These are phyloP conservation scores for Oenanthe melanoleuca DNA, from an alignment of 2,113 vertebrate species.

Conservation along the genomic window DNA sequence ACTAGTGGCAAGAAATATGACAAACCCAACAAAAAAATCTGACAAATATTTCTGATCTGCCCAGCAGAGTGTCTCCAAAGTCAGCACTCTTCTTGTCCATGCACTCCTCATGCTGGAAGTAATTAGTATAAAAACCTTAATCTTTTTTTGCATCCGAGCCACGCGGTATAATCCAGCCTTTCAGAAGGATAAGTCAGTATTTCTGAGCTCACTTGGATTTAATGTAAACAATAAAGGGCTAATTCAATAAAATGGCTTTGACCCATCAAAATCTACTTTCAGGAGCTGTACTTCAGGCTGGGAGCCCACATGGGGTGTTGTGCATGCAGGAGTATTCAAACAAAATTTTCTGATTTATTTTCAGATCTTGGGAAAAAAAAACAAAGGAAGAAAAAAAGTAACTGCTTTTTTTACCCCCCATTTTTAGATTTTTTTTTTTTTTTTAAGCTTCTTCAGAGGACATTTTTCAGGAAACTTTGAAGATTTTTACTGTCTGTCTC, in stretches of 20 bases:
- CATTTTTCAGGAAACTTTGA: not conserved
- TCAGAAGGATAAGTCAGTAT: slow-evolving; percentile 70
- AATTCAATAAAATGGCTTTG: slow-evolving; percentile 66
- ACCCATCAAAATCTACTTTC: slow-evolving; percentile 55
- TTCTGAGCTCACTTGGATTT: slow-evolving; percentile 71
- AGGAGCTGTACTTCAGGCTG: slow-evolving; percentile 16
- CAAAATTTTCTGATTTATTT: not conserved
- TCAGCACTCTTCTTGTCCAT: not conserved
- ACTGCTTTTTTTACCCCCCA: rapidly evolving
- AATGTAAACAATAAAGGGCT: slow-evolving; percentile 70
- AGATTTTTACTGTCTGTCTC: not conserved
- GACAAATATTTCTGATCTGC: not conserved
- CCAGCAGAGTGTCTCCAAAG: slow-evolving; percentile 25
- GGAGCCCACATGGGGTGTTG: slow-evolving; percentile 29
- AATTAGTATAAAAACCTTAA: slow-evolving; percentile 62
- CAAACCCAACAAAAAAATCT: not conserved
- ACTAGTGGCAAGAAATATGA: not conserved
- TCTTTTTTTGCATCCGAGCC: slow-evolving; percentile 55
- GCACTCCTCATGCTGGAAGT: slow-evolving; percentile 44
- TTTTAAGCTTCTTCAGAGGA: not conserved
- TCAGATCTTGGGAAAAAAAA: not conserved
- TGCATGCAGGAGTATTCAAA: slow-evolving; percentile 5
- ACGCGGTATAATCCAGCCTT: slow-evolving; percentile 66
- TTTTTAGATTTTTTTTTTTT: not conserved
- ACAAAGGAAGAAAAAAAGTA: not conserved